phyloP scores from a whole-genome alignment of 2,113 vertebrate species.

The Cyanoderma ruficeps region DNA sequence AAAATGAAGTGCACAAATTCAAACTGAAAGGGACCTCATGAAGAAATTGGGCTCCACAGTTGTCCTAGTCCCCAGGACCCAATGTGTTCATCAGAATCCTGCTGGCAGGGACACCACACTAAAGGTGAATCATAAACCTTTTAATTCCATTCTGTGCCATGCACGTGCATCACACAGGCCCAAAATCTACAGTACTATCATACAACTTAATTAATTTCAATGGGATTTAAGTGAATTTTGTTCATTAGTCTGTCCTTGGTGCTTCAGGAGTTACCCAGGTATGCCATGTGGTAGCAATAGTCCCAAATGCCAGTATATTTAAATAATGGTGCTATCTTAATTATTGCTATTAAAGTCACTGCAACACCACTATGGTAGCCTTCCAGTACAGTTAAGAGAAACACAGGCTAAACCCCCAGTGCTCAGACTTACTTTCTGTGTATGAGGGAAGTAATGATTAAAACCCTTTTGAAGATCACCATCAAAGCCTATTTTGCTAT shows the following conservation, averaged over 20 bases:
- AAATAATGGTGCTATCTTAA: background rate
- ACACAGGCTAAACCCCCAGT: background rate
- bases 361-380: background rate
- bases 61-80: background rate
- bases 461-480: slow-evolving; percentile 45
- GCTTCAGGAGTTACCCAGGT: background rate
- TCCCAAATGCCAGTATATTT: background rate
- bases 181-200: background rate
- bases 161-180: fast-evolving
- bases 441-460: slow-evolving; percentile 11
- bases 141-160: background rate
- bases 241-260: background rate
- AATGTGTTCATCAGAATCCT: background rate
- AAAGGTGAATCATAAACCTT: background rate
- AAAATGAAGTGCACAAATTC: background rate
- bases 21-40: background rate
- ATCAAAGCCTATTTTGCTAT: slow-evolving; percentile 45
- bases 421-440: background rate
- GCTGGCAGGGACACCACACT: background rate
- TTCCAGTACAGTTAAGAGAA: background rate
- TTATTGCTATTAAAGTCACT: background rate
- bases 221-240: slow-evolving; percentile 7
- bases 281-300: background rate
- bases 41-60: background rate
- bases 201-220: slow-evolving; percentile 1